These are phyloP conservation scores for Gobio occitaniae DNA, from an alignment of 2,797 vertebrate genomes.

Conservation along the genomic window DNA sequence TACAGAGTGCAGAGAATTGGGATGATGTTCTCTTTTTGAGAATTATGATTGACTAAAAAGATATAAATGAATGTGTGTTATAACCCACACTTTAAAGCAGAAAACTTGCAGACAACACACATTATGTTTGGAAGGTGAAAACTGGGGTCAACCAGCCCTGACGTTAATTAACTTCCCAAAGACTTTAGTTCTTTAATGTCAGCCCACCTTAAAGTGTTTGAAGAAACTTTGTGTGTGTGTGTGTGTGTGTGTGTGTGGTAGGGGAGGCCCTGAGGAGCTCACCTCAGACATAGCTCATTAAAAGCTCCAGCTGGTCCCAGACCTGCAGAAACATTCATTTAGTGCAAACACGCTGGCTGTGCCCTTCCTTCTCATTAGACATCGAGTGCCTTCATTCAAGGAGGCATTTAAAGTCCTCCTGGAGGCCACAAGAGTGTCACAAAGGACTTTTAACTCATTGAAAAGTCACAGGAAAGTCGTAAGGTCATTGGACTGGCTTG, in stretches of 20 bases:
- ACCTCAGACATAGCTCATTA: slow-evolving; percentile 74
- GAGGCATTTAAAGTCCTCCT: slow-evolving; percentile 70
- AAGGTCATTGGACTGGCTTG: slow-evolving; percentile 13
- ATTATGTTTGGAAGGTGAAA: slow-evolving; percentile 58
- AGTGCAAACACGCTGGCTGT: slow-evolving; percentile 59
- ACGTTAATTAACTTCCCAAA: slow-evolving; percentile 59
- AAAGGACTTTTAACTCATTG: slow-evolving; percentile 42
- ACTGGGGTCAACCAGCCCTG: slow-evolving; percentile 42
- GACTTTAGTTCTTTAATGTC: slow-evolving; percentile 59
- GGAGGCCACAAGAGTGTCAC: slow-evolving; percentile 61
- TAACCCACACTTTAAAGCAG: slow-evolving; percentile 35
- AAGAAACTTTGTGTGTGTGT: slow-evolving; percentile 49
- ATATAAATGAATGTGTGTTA: neutral
- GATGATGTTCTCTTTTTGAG: neutral
- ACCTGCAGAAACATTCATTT: slow-evolving; percentile 69
- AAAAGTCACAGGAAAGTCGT: slow-evolving; percentile 68
- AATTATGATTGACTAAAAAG: neutral
- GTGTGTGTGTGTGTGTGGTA: slow-evolving; percentile 39
- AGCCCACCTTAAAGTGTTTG: slow-evolving; percentile 61
- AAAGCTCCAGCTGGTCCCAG: slow-evolving; percentile 65
- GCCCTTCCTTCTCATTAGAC: slow-evolving; percentile 69
- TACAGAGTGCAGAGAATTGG: neutral
- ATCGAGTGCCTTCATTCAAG: slow-evolving; percentile 68
- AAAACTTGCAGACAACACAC: slow-evolving; percentile 36
- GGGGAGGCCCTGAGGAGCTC: slow-evolving; percentile 67